These are phyloP conservation scores for Drosophila robusta DNA, from an alignment of 2,888 invertebrate species.

Conservation along the genomic window DNA sequence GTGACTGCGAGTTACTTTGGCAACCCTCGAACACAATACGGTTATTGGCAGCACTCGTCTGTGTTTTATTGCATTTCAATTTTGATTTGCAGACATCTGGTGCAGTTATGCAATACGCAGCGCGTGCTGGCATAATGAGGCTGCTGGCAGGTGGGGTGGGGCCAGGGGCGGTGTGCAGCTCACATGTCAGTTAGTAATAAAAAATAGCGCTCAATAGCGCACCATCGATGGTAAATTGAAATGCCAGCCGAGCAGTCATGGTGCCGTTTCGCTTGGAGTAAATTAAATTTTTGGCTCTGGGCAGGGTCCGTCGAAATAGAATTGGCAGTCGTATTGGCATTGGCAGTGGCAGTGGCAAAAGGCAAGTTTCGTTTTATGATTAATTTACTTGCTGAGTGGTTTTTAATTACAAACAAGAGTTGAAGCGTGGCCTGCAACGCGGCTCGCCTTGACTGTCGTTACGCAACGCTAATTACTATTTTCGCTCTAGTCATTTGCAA, in stretches of 20 bases:
- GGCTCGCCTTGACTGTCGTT: constrained; percentile 61
- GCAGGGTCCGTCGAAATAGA: constrained; percentile 10
- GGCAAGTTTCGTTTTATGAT: constrained; percentile 72
- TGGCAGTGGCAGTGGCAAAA: constrained; percentile 27
- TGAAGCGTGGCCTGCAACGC: constrained; percentile 54
- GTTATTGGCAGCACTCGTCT: constrained; percentile 24
- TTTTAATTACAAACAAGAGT: constrained; percentile 80
- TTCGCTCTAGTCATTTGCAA: constrained; percentile 80
- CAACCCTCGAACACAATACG: constrained; percentile 17
- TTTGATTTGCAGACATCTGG: constrained; percentile 65
- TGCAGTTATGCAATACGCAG: constrained; percentile 27
- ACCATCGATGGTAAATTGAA: constrained; percentile 32
- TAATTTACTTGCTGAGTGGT: constrained; percentile 80
- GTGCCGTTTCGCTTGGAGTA: constrained; percentile 22
- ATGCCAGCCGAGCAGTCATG: constrained; percentile 28
- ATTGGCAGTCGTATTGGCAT: constrained; percentile 11
- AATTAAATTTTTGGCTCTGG: constrained; percentile 55
- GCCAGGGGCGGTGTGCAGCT: constrained; percentile 14
- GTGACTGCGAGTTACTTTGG: constrained; percentile 5
- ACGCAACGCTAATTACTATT: constrained; percentile 81
- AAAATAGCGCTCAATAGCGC: constrained; percentile 23
- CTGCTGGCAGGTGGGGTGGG: constrained; percentile 4
- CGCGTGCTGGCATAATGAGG: constrained; percentile 31
- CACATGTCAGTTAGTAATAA: constrained; percentile 63
- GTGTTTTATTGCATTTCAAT: constrained; percentile 67